Base-by-base conservation (phyloP, 2,888 invertebrate genomes). In the Myopa testacea region DNA sequence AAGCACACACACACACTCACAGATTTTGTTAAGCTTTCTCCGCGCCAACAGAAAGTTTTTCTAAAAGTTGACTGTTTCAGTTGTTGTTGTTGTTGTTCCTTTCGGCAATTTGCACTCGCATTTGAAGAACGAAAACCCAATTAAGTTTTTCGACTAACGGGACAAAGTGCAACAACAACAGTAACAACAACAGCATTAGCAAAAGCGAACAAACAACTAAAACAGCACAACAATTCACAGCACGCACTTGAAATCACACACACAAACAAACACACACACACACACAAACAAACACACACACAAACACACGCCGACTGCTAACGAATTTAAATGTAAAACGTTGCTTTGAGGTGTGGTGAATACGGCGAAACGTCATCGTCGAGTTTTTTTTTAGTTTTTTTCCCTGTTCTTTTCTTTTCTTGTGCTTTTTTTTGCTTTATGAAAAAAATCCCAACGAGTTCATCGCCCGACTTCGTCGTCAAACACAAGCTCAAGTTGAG, bases 31-130 rank as follows among this genome's bases (percentile, higher is more conserved):
- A 45, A 26, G 26, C 26, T 26, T 45, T 45, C 40, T 40, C 5
- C 40, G 4, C 45, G 45, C 4, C 45, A 10, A 55, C 55, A 6
- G 10, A 14, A 55, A 55, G 10, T 8, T 6, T 55, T 1, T 55
- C 14, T n/a, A 55, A 16, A 55, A 45, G 45, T 45, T 45, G 2
- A 45, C 10, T 8, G 10, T 10, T 45, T n/a, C 45, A 19, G 68
- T 4, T 45, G 68, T 50, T 68, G 68, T 12, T n/a, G 26, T 12
- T 45, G 45, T 69, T 69, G 52, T 19, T 50, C 45, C 69, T 69
- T 45, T 69, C 69, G 40, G 69, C 69, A n/a, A 69, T 69, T 69
- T 69, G 69, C 69, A 45, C n/a, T 50, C 50, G 40, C 69, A 69
- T 55, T 55, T 50, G 37, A 70, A 70, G 70, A 37, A 70, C 45